Evolutionary conservation across 2,113 vertebrate species (phyloP).

Genomic region (Perognathus longimembris): DNA sequence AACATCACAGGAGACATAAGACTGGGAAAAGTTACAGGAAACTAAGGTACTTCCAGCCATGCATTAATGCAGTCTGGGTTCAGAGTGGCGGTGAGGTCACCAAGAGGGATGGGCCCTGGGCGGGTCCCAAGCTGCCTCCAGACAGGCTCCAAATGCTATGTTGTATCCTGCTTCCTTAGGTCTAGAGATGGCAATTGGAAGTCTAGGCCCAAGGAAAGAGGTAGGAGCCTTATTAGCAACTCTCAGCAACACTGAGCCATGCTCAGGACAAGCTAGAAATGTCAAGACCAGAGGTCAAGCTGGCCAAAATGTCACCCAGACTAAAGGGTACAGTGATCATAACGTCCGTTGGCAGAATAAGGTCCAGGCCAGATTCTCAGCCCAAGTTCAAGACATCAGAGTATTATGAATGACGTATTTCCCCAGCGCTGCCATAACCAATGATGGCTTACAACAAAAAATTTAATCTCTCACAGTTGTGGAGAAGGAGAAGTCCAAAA

Average conservation of each 20-base stretch:
- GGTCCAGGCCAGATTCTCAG: background rate
- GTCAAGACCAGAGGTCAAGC: background rate
- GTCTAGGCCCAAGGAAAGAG: background rate
- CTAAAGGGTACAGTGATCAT: background rate
- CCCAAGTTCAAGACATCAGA: background rate
- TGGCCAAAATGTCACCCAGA: background rate
- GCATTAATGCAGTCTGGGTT: conserved; percentile 41
- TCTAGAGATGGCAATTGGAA: background rate
- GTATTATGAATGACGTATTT: background rate
- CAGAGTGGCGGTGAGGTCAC: background rate
- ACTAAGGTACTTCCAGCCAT: background rate
- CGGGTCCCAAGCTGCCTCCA: background rate
- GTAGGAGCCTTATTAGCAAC: background rate
- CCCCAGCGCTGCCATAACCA: background rate
- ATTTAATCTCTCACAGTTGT: background rate
- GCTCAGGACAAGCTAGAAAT: background rate
- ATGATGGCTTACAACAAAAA: background rate
- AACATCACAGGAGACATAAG: conserved; percentile 65
- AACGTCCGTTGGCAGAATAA: background rate
- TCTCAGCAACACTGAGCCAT: background rate
- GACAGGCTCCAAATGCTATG: background rate
- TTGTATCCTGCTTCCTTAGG: background rate
- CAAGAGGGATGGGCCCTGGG: background rate
- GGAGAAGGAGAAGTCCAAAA: background rate
- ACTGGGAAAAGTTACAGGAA: conserved; percentile 64